phyloP scores from a whole-genome alignment of 2,113 vertebrate species.

The Thryonomys swinderianus region DNA sequence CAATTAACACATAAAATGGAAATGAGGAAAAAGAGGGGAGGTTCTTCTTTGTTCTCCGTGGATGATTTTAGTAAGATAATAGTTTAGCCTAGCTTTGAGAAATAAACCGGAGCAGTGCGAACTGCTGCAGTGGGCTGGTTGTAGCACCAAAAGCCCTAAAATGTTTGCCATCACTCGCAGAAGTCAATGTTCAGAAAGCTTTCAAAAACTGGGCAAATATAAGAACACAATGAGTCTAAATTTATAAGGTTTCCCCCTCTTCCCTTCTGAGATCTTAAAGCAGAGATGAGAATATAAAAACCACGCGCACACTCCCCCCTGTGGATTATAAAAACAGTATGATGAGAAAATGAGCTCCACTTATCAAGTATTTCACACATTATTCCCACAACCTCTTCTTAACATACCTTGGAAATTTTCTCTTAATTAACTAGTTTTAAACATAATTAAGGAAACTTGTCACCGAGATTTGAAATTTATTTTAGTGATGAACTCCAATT shows the following conservation, averaged over 20 bases:
- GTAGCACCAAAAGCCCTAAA: not conserved
- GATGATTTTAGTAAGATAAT: not conserved
- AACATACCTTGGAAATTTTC: not conserved
- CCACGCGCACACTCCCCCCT: not conserved
- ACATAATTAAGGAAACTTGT: not conserved
- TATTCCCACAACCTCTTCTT: not conserved
- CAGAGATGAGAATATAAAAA: not conserved
- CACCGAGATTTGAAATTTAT: slow-evolving; percentile 7
- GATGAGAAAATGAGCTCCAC: not conserved
- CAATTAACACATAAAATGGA: not conserved
- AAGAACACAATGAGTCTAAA: not conserved
- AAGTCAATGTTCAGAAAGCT: not conserved
- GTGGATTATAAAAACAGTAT: not conserved
- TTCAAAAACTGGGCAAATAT: not conserved
- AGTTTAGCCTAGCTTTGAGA: not conserved
- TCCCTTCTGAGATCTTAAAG: not conserved
- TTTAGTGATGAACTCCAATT: slow-evolving; percentile 20
- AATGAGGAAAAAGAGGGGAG: not conserved
- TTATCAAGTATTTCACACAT: slow-evolving; percentile 29
- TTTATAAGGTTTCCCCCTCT: not conserved
- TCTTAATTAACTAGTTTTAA: slow-evolving; percentile 28
- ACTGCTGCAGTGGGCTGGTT: not conserved
- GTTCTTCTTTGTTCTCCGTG: not conserved
- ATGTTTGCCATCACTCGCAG: not conserved
- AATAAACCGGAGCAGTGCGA: not conserved